Evolutionary conservation across 2,113 vertebrate genomes (phyloP), one percentile per base, ranked within the genome.

Genomic region (Epinephelus moara): DNA sequence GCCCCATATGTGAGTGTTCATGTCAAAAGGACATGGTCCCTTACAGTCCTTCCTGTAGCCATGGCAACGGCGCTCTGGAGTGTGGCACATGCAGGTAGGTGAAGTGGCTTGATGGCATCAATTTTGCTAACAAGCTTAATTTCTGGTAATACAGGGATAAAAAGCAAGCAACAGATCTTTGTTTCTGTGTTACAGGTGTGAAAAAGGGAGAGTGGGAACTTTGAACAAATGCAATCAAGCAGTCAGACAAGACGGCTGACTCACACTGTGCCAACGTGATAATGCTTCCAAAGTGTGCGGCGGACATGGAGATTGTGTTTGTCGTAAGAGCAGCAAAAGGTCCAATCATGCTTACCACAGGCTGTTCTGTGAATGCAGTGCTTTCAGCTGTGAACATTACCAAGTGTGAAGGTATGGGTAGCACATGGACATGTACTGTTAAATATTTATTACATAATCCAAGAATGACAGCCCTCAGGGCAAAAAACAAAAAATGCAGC

Each of bases 51-150:
- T 53, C 27, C 3, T 27, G 93, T 82, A 76, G 74, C 85, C 75
- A 91, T 91, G 90, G 91, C 57, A 89, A 92, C 82, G 42, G 45
- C 59, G 33, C 67, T 71, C 73, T 61, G 75, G 70, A 85, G 76
- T 50, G 74, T 0, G 61, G 69, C 14, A 25, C 72, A 37, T 68
- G 80, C 60, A 70, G 79, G 71, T 53, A 67, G 61, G 78, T 83
- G 81, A 73, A 81, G 79, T 37, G 53, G 76, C 75, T 30, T 57
- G 30, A 80, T 66, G 37, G 68, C 49, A 62, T 49, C 33, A 61
- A 37, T 77, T 87, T 74, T 11, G 21, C 71, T 74, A 80, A 87
- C 66, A 75, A 67, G 67, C 21, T 72, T 83, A 50, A 87, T 78
- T 81, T 66, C 52, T 47, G 14, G 37, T 57, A 67, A 57, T 59